Percentiles rank a stretch among this genome's conserved stretches.
These are phyloP conservation scores for Dipodomys ordii DNA, from an alignment of 2,113 vertebrate genomes.

Conservation along the genomic window DNA sequence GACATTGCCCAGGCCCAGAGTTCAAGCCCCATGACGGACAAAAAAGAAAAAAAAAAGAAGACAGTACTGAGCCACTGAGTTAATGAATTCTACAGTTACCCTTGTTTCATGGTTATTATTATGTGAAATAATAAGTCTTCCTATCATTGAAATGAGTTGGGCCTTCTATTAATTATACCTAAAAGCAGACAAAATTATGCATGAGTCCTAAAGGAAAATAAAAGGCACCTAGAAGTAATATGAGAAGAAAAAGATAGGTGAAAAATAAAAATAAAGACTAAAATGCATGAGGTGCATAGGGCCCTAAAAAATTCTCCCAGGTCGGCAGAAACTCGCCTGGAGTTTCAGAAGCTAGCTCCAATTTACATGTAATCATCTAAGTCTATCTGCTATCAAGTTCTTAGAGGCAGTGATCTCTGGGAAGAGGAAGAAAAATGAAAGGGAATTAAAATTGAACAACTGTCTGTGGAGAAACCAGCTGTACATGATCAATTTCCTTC, in stretches of 20 bases:
- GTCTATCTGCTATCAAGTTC: constrained; percentile 41
- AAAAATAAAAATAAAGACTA: not conserved
- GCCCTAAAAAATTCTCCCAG: not conserved
- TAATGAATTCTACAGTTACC: not conserved
- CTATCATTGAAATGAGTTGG: not conserved
- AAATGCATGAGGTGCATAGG: not conserved
- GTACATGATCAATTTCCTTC: constrained; percentile 31
- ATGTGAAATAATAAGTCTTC: not conserved
- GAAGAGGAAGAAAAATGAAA: constrained; percentile 72
- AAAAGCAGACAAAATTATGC: constrained; percentile 48
- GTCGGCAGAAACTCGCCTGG: not conserved
- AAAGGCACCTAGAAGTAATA: not conserved
- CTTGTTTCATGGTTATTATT: not conserved
- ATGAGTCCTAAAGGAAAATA: constrained; percentile 2
- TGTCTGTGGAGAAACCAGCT: constrained; percentile 52
- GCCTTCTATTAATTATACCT: constrained; percentile 24
- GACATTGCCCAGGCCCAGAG: no score
- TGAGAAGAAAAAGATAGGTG: not conserved
- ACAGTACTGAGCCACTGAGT: not conserved
- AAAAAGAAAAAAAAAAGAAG: no score
- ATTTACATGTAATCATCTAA: constrained; percentile 50
- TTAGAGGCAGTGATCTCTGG: constrained; percentile 50
- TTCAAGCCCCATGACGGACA: no score
- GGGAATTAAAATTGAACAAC: constrained; percentile 66
- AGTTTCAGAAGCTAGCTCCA: constrained; percentile 20